Evolutionary conservation across 2,797 vertebrate species (phyloP).

Genomic region (Diplodus sargus): DNA sequence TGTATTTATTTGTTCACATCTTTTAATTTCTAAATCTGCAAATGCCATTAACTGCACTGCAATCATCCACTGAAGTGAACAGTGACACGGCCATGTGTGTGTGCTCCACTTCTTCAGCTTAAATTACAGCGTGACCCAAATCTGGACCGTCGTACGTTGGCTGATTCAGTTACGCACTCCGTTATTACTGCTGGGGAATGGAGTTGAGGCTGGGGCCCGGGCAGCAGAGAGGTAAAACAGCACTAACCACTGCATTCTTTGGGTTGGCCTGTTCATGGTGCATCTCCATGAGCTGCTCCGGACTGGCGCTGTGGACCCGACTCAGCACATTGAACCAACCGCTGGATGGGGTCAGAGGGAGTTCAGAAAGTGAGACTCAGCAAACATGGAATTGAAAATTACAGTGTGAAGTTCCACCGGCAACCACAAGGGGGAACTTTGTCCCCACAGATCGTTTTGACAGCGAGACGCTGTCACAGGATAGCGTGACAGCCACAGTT

Average conservation of each 20-base stretch:
- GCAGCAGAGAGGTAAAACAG: slow-evolving; percentile 64
- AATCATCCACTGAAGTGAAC: background rate
- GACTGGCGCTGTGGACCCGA: slow-evolving; percentile 87
- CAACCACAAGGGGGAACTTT: slow-evolving; percentile 78
- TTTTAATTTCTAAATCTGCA: slow-evolving; percentile 13
- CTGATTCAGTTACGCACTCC: slow-evolving; percentile 46
- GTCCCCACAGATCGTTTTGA: slow-evolving; percentile 50
- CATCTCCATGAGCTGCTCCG: slow-evolving; percentile 89
- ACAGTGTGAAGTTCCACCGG: slow-evolving; percentile 54
- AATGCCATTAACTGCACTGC: background rate
- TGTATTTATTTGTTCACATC: too few relatives aligned
- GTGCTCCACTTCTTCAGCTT: slow-evolving; percentile 15
- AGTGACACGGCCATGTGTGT: background rate
- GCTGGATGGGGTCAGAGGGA: slow-evolving; percentile 78
- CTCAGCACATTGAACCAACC: slow-evolving; percentile 91
- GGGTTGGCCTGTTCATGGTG: slow-evolving; percentile 90
- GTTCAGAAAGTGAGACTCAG: slow-evolving; percentile 68
- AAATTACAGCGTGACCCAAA: slow-evolving; percentile 32
- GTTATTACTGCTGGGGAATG: slow-evolving; percentile 35
- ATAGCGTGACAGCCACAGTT: slow-evolving; percentile 18
- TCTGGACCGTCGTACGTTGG: slow-evolving; percentile 25
- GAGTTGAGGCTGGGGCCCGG: slow-evolving; percentile 47
- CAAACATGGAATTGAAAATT: slow-evolving; percentile 56
- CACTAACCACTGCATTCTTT: slow-evolving; percentile 90
- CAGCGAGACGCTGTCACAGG: slow-evolving; percentile 14